A percentile compares a stretch with the other conserved stretches of the same genome.
Conservation (phyloP, 2,113 vertebrate genomes). For the Lamprotornis superbus region DNA sequence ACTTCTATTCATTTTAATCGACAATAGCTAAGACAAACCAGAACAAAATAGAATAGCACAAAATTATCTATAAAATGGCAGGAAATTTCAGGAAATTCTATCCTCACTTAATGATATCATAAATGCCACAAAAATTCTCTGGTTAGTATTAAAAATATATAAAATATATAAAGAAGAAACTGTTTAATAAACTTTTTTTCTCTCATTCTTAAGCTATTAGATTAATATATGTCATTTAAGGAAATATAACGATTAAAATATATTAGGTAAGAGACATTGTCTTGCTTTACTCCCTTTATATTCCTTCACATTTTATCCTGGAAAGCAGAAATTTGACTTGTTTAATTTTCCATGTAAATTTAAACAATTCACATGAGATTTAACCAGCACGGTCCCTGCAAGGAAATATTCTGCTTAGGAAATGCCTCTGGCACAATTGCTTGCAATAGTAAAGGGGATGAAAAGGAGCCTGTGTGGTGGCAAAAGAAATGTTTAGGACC, state of each 20-base stretch:
- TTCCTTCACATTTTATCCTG: neutral
- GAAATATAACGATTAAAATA: neutral
- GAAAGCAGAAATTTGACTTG: neutral
- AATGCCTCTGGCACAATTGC: neutral
- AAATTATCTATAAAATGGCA: constrained; percentile 1
- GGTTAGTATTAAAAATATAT: neutral
- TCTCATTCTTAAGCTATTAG: neutral
- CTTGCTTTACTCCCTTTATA: neutral
- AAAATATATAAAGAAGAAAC: neutral
- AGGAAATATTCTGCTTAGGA: neutral
- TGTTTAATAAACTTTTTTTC: neutral
- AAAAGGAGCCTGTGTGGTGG: neutral
- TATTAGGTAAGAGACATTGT: neutral
- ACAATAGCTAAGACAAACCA: neutral
- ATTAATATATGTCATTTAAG: neutral
- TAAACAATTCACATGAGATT: neutral
- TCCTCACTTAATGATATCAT: neutral
- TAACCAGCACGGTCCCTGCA: fast-evolving
- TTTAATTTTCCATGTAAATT: neutral
- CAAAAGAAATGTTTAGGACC: neutral
- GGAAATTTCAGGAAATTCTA: neutral
- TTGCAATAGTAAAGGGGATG: neutral
- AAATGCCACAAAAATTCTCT: neutral
- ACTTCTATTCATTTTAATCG: neutral
- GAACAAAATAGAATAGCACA: neutral